Percentiles rank a stretch among this genome's conserved stretches.
These are phyloP conservation scores for Sebastes hubbsi DNA, from an alignment of 2,797 vertebrate genomes.

Conservation along the genomic window DNA sequence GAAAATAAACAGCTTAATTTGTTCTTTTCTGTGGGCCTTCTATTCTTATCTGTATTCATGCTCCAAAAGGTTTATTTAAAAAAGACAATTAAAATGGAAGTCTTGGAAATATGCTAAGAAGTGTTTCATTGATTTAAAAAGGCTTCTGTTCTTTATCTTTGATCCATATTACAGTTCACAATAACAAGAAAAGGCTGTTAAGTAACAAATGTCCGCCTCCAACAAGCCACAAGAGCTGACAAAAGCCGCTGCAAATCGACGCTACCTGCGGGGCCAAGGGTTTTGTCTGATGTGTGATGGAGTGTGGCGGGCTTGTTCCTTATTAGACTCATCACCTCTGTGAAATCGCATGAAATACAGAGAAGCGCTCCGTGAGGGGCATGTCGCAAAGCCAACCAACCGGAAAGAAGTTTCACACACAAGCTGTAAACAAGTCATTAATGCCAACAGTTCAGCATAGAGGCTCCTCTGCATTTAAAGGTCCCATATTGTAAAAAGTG, in stretches of 20 bases:
- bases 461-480: neutral
- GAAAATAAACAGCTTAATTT: constrained; percentile 12
- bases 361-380: constrained; percentile 18
- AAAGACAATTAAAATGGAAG: constrained; percentile 5
- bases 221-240: constrained; percentile 8
- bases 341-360: constrained; percentile 54
- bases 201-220: constrained; percentile 12
- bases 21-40: neutral
- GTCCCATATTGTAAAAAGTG: too few species aligned
- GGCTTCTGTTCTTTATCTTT: neutral
- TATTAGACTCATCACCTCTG: constrained; percentile 58
- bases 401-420: constrained; percentile 3
- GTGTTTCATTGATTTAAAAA: neutral
- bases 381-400: constrained; percentile 31
- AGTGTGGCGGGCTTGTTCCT: constrained; percentile 53
- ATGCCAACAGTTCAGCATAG: constrained; percentile 3
- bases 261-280: constrained; percentile 37
- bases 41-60: constrained; percentile 8
- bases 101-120: neutral
- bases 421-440: constrained; percentile 56
- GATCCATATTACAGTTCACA: neutral
- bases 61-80: constrained; percentile 4
- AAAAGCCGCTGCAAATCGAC: constrained; percentile 24
- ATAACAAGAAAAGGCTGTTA: neutral
- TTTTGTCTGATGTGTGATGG: constrained; percentile 54